Base-by-base conservation (phyloP, 2,888 invertebrate species). In the Ophonus ardosiacus region DNA sequence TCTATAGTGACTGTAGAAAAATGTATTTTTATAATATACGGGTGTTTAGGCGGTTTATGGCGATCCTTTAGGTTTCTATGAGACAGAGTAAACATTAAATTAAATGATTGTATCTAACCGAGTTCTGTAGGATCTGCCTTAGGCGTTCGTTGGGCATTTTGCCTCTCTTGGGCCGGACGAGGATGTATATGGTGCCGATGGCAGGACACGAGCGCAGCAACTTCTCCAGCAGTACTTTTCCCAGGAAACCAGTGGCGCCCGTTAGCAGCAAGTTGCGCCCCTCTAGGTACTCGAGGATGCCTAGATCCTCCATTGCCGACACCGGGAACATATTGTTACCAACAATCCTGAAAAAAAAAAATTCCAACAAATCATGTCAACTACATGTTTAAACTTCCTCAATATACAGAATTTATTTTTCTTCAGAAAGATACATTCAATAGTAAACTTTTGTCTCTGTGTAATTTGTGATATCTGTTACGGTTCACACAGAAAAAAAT, bases 81-180 rank as follows among this genome's bases (percentile, higher is more conserved):
- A n/a, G n/a, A n/a, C n/a, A n/a, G n/a, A n/a, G n/a, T n/a, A n/a
- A n/a, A n/a, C n/a, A n/a, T n/a, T n/a, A n/a, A n/a, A n/a, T n/a
- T n/a, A n/a, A n/a, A n/a, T n/a, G n/a, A n/a, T n/a, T n/a, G 31
- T 31, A 31, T 6, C 63, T 7, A 24, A 63, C 63, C 24, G 63
- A 24, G 63, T 63, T 24, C 8, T 7, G 6, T 18, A 63, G 7
- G 10, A 63, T 8, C 24, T 63, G 21, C 7, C 21, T 24, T 5
- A 63, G 8, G 0, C 63, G 63, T n/a, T 63, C 63, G 8, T 15
- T 7, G 1, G 24, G 63, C 4, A 13, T 2, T 15, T 68, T 68
- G 5, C 68, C 68, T 0, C 38, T n/a, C 7, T 68, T 68, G 10
- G 68, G 68, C n/a, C 68, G 68, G n/a, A 68, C 13, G 15, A 68